These are phyloP conservation scores for Diorhabda elongata DNA, from an alignment of 1,140 invertebrate species.

Conservation along the genomic window DNA sequence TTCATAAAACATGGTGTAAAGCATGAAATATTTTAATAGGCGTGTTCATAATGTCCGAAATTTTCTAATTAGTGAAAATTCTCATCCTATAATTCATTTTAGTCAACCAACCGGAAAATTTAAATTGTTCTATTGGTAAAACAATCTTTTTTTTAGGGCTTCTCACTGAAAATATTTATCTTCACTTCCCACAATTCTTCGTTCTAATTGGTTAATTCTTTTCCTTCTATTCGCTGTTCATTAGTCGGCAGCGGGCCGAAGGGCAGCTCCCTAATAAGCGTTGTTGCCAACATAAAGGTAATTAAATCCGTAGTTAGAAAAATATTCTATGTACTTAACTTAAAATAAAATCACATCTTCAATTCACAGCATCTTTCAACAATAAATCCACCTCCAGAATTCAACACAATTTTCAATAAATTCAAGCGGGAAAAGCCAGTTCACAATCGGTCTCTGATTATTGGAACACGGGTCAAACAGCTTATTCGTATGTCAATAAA, in stretches of 20 bases:
- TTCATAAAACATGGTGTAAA: no score
- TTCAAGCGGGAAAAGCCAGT: no score
- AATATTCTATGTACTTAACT: no score
- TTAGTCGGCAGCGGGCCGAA: background rate
- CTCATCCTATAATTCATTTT: background rate
- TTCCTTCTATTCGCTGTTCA: conserved; percentile 3
- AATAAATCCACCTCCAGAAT: no score
- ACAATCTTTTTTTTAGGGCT: background rate
- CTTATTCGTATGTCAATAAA: no score
- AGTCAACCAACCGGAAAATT: no score
- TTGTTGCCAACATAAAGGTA: background rate
- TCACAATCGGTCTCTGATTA: no score
- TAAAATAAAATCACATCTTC: no score
- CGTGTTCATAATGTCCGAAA: background rate
- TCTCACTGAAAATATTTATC: conserved; percentile 6
- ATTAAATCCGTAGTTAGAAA: background rate
- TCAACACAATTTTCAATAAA: no score
- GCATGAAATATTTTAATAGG: background rate
- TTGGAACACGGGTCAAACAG: no score
- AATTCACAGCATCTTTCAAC: no score
- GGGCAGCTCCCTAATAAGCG: conserved; percentile 7
- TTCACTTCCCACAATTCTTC: conserved; percentile 4
- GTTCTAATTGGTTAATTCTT: conserved; percentile 13
- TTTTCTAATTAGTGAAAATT: background rate
- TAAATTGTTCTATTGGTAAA: background rate